These are phyloP conservation scores for Lepus americanus DNA, from an alignment of 2,113 vertebrate genomes.

Conservation along the genomic window DNA sequence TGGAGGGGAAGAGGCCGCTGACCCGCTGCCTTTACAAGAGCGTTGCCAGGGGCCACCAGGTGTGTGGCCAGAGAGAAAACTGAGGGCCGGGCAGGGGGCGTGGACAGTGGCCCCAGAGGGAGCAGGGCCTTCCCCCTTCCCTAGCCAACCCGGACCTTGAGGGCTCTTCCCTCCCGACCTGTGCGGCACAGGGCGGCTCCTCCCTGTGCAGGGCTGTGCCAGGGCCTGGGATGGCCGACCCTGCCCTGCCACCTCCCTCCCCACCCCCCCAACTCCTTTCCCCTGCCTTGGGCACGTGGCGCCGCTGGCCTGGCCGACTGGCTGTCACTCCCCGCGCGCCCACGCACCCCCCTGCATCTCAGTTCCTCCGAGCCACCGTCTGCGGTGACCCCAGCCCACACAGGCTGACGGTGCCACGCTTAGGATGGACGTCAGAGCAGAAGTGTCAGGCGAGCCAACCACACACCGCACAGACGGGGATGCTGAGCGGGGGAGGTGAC, in stretches of 20 bases:
- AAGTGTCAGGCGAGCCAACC: neutral
- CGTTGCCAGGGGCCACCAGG: neutral
- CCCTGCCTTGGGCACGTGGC: too few species aligned
- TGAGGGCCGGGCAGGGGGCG: neutral
- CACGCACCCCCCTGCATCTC: neutral
- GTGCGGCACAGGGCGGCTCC: neutral
- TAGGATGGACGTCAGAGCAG: neutral
- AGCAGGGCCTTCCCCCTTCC: neutral
- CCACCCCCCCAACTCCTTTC: too few species aligned
- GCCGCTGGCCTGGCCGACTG: too few species aligned
- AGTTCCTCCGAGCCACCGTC: constrained; percentile 51
- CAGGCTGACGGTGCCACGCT: neutral
- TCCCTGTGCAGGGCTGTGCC: too few species aligned
- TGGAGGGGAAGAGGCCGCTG: neutral
- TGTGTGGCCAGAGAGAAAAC: neutral
- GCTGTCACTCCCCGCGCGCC: too few species aligned
- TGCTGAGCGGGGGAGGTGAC: neutral
- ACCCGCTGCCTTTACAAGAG: neutral
- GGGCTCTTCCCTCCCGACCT: neutral
- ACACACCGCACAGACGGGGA: neutral
- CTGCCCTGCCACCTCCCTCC: neutral
- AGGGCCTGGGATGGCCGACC: too few species aligned
- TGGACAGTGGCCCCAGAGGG: neutral
- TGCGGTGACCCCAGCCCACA: neutral
- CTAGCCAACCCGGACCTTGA: neutral